Percentiles rank a stretch among this genome's conserved stretches.
These are phyloP conservation scores for Allochrocebus solatus DNA, from an alignment of 2,797 vertebrate genomes.

Conservation along the genomic window DNA sequence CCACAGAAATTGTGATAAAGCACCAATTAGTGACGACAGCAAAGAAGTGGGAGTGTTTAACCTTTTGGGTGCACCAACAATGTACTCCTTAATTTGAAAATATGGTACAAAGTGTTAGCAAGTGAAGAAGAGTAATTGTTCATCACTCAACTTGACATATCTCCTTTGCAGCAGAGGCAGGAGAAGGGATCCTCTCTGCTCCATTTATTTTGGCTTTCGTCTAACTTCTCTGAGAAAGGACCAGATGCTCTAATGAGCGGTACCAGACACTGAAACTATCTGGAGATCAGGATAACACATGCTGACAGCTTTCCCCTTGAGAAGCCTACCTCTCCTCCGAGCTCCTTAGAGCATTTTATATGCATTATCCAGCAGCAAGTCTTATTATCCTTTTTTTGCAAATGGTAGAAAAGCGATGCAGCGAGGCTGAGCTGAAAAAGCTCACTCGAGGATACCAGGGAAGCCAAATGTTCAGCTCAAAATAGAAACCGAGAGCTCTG, in stretches of 20 bases:
- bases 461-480: slow-evolving; percentile 45
- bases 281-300: slow-evolving; percentile 6
- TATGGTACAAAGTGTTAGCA: slow-evolving; percentile 59
- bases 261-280: slow-evolving; percentile 27
- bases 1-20: slow-evolving; percentile 50
- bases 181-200: slow-evolving; percentile 23
- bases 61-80: slow-evolving; percentile 58
- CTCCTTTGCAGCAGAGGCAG: slow-evolving; percentile 5
- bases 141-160: slow-evolving; percentile 55
- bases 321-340: neutral
- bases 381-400: slow-evolving; percentile 53
- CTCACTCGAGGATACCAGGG: slow-evolving; percentile 28
- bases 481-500: slow-evolving; percentile 46
- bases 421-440: slow-evolving; percentile 26
- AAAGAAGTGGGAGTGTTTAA: slow-evolving; percentile 43
- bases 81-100: slow-evolving; percentile 71
- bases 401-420: slow-evolving; percentile 31
- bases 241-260: slow-evolving; percentile 55
- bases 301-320: neutral
- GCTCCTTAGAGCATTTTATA: neutral
- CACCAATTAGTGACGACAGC: slow-evolving; percentile 44
- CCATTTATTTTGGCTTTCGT: slow-evolving; percentile 24
- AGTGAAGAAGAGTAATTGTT: slow-evolving; percentile 20
- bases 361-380: neutral
- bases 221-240: slow-evolving; percentile 51